A percentile compares a stretch with the other conserved stretches of the same genome.
These are phyloP conservation scores for Cephus pygmeus DNA, from an alignment of 2,888 invertebrate genomes.

Conservation along the genomic window DNA sequence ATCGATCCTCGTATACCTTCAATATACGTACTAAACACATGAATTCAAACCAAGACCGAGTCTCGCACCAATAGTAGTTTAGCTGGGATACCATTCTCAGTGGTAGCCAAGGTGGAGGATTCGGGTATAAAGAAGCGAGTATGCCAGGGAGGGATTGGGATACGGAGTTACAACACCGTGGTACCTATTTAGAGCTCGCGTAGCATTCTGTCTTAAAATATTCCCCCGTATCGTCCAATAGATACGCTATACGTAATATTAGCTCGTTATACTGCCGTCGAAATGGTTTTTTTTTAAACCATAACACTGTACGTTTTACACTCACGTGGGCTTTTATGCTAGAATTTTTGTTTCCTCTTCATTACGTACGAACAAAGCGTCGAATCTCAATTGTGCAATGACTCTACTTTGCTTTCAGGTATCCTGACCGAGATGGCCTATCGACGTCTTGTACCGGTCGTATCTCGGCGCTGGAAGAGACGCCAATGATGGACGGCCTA, in stretches of 20 bases:
- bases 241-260: conserved; percentile 31
- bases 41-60: background rate
- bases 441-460: background rate
- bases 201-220: conserved; percentile 45
- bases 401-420: background rate
- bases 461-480: background rate
- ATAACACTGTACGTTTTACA: background rate
- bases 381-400: background rate
- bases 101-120: conserved; percentile 1
- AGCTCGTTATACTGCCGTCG: conserved; percentile 13
- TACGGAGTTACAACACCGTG: conserved; percentile 35
- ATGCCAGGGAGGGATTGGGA: conserved; percentile 20
- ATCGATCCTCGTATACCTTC: too few relatives aligned
- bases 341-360: background rate
- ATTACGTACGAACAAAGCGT: background rate
- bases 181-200: conserved; percentile 43
- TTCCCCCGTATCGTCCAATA: conserved; percentile 36
- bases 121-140: conserved; percentile 21
- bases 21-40: background rate
- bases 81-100: background rate
- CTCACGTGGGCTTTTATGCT: background rate
- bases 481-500: background rate
- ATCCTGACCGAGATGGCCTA: background rate
- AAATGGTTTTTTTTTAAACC: background rate
- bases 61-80: background rate